Percentiles rank a stretch among this genome's conserved stretches.
These are phyloP conservation scores for Cyrtodaria siliqua DNA, from an alignment of 2,888 invertebrate species.

Conservation along the genomic window DNA sequence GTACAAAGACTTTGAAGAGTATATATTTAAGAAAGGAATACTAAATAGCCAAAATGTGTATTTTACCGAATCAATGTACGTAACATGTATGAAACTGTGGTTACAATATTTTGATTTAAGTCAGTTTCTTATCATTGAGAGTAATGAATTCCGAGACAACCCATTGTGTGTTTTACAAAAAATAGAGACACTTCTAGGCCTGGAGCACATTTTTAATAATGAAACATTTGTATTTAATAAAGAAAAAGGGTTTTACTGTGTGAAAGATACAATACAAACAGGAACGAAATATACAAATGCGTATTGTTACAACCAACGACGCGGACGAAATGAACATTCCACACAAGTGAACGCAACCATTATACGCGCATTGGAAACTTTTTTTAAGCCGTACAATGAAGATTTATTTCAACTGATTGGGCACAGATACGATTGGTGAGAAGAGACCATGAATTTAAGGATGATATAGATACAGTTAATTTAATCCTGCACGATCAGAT, in stretches of 20 bases:
- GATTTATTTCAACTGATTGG: no score
- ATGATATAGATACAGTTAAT: no score
- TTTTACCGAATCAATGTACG: constrained; percentile 83
- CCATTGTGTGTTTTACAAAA: constrained; percentile 73
- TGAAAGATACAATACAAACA: constrained; percentile 82
- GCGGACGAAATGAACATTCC: constrained; percentile 88
- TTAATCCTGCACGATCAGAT: no score
- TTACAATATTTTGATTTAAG: constrained; percentile 95
- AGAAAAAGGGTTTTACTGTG: constrained; percentile 97
- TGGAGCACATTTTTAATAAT: constrained; percentile 69
- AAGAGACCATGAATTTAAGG: no score
- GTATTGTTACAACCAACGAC: constrained; percentile 96
- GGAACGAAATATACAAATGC: constrained; percentile 87
- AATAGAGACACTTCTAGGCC: constrained; percentile 77
- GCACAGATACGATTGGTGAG: no score
- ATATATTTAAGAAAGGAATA: constrained; percentile 36
- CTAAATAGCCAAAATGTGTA: constrained; percentile 61
- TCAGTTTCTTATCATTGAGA: constrained; percentile 96
- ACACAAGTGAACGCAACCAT: no score
- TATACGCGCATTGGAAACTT: no score
- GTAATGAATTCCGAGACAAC: constrained; percentile 71
- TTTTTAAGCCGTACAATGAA: no score
- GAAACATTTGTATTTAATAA: constrained; percentile 98
- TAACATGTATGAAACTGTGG: constrained; percentile 94
- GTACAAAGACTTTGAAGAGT: constrained; percentile 2